Base-by-base conservation (phyloP, 2,797 vertebrate species). In the Cetoscarus ocellatus region DNA sequence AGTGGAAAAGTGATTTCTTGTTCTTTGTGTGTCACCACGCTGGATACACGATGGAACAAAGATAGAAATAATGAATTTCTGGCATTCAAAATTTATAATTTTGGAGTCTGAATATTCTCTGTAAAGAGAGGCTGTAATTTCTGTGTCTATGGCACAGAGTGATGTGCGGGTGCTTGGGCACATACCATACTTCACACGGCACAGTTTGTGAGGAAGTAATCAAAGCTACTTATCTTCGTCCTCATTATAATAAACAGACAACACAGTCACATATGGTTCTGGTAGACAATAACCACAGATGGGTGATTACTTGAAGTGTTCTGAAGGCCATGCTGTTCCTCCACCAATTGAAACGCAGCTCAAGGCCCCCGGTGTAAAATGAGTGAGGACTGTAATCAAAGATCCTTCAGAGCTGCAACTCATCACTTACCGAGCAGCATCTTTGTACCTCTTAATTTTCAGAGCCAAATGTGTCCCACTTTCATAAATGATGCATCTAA, bases 231-330 rank as follows among this genome's bases (percentile, higher is more conserved):
- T 86, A 90, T 89, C 88, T 88, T 77, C 84, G 86, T 85, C 78
- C 85, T 90, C 91, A 88, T 93, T 88, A 86, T 84, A 83, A 86
- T 86, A 84, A 90, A 85, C 79, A 90, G 82, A 86, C 77, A 90
- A 79, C 85, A 67, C 83, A 80, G 77, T 77, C 77, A 60, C 89
- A 86, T 87, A 86, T 84, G 84, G 66, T 82, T 87, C 70, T 75
- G 62, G 69, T 63, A 86, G 87, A 93, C 91, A 93, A 88, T 90
- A 67, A 80, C 72, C 87, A 84, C 92, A 92, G 92, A 92, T 92
- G 91, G 90, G 80, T 89, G 88, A 92, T 92, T 90, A 91, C 76
- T 58, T 87, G 77, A 83, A 91, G 89, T 86, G 87, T 77, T 88
- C 73, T 83, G 82, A 87, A 78, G 88, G 72, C 87, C 82, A 75